Conservation (phyloP, 2,888 invertebrate species). For the Leptinotarsa tumamoca region DNA sequence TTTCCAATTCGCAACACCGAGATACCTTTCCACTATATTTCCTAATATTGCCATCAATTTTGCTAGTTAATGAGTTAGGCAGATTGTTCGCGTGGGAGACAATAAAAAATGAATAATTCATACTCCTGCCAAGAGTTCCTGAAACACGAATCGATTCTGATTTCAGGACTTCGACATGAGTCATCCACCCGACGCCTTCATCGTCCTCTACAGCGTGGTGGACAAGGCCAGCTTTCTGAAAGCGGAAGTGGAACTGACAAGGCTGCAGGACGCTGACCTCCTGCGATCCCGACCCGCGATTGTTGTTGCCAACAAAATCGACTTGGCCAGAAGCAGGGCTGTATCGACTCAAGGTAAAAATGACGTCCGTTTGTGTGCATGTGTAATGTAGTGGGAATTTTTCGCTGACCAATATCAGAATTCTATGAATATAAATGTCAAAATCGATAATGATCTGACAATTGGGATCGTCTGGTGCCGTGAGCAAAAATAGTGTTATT, state of each 20-base stretch:
- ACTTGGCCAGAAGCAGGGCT: slow-evolving; percentile 89
- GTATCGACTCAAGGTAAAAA: slow-evolving; percentile 88
- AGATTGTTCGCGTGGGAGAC: too few species aligned
- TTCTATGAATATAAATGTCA: too few species aligned
- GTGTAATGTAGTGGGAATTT: not conserved
- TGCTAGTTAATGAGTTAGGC: too few species aligned
- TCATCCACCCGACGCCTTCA: slow-evolving; percentile 84
- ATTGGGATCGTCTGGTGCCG: too few species aligned
- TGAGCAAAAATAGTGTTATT: too few species aligned
- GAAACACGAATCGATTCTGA: not conserved
- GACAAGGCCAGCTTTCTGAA: slow-evolving; percentile 89
- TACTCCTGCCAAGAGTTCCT: not conserved
- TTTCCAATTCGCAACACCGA: too few species aligned
- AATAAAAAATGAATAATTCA: too few species aligned
- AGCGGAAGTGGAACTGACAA: slow-evolving; percentile 82
- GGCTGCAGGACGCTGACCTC: slow-evolving; percentile 84
- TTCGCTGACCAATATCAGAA: not conserved
- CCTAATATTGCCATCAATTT: too few species aligned
- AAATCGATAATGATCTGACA: too few species aligned
- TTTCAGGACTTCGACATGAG: slow-evolving; percentile 78
- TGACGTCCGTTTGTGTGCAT: not conserved
- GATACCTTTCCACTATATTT: too few species aligned
- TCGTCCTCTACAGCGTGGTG: slow-evolving; percentile 91
- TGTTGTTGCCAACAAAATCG: too few species aligned
- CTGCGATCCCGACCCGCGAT: slow-evolving; percentile 82